Evolutionary conservation across 2,888 invertebrate species (phyloP).

Genomic region (Pseudococcus longispinus): DNA sequence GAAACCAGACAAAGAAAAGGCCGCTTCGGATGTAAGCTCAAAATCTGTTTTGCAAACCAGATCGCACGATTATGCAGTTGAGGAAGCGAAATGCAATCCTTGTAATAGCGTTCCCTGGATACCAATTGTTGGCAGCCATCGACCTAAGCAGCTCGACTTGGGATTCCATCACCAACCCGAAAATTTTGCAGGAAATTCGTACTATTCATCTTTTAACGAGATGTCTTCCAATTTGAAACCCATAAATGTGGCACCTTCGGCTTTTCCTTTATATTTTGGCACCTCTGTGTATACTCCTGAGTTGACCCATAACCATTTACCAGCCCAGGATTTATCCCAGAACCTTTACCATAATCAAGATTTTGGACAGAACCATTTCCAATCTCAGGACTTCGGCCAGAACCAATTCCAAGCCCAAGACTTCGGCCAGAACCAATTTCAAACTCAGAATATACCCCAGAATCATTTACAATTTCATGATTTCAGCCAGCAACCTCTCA

Average conservation of each 20-base stretch:
- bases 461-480: background rate
- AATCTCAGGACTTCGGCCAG: background rate
- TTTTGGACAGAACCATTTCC: background rate
- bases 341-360: background rate
- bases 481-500: background rate
- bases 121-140: slow-evolving; percentile 67
- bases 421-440: background rate
- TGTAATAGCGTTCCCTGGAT: slow-evolving; percentile 85
- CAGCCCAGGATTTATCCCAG: background rate
- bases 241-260: background rate
- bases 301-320: background rate
- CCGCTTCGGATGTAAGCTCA: background rate
- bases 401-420: background rate
- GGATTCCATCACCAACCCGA: background rate
- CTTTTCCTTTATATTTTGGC: background rate
- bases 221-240: slow-evolving; percentile 49
- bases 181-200: background rate
- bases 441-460: background rate
- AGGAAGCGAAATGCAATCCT: slow-evolving; percentile 70
- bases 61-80: background rate
- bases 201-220: slow-evolving; percentile 47
- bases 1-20: background rate
- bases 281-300: background rate
- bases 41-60: background rate
- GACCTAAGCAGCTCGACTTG: slow-evolving; percentile 62